Evolutionary conservation across 2,797 vertebrate species (phyloP).

Genomic region (Eutrigla gurnardus): DNA sequence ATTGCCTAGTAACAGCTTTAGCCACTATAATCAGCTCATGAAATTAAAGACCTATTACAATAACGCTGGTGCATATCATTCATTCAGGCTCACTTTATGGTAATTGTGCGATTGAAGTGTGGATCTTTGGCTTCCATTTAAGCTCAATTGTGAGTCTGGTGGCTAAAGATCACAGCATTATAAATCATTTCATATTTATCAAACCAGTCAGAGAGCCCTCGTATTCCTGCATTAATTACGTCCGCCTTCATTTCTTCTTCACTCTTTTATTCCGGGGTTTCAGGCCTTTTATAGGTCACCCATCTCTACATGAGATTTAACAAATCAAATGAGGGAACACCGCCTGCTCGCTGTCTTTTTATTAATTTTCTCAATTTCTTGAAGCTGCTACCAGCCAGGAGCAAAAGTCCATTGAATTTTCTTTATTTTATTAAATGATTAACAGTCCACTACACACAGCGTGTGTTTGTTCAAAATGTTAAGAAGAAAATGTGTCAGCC

Average conservation of each 20-base stretch:
- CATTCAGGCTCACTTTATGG: background rate
- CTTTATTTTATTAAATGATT: background rate
- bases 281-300: background rate
- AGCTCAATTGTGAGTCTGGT: background rate
- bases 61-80: background rate
- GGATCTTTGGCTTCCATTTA: background rate
- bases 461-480: background rate
- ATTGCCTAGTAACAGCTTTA: background rate
- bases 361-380: background rate
- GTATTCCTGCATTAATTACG: background rate
- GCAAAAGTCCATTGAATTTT: slow-evolving; percentile 1
- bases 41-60: background rate
- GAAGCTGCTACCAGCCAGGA: background rate
- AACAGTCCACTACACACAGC: background rate
- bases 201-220: background rate
- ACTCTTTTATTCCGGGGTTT: background rate
- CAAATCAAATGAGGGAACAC: background rate
- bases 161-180: background rate
- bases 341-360: background rate
- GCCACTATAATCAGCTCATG: background rate
- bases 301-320: slow-evolving; percentile 5
- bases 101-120: background rate
- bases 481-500: background rate
- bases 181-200: background rate
- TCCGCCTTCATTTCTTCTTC: background rate